Base-by-base conservation (phyloP, 2,113 vertebrate species). In the Uria lomvia region DNA sequence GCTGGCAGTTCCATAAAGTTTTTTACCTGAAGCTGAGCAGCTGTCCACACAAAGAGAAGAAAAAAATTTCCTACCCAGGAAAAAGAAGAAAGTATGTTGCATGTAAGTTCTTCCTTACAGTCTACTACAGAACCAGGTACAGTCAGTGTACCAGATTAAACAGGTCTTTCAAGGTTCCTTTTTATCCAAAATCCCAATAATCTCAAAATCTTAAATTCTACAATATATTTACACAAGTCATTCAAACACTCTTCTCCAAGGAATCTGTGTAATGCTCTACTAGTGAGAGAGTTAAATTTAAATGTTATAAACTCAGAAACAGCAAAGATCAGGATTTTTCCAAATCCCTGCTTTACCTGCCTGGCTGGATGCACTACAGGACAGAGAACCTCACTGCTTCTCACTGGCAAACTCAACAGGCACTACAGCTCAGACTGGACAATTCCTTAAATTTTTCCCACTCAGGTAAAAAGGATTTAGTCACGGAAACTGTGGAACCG, bases 1-100 rank as follows among this genome's bases (percentile, higher is more conserved):
- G 92, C 84, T 96, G 94, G 91, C 55, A 95, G 74, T 58, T 84
- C 81, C 87, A 95, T 73, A 94, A 96, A 94, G 36, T 67, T 92
- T 93, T 95, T 95, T 55, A 97, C 95, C 95, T 97, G 92, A 59
- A 95, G 89, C 83, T 78, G 53, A 95, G 86, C 91, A 97, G 95
- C 94, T 95, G 92, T 96, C 87, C 80, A 95, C 71, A 96, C 75
- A 94, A 90, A 95, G 15, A 85, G 29, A 94, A 92, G 42, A 65
- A 75, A 94, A 93, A 71, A 85, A 83, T 11, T 32, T 76, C 62
- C n/a, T 94, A 53, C 21, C 17, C 49, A 53, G 53, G 73, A 85
- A 94, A 89, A 91, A 74, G 40, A 90, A 90, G 40, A 82, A 93
- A 80, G 30, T 68, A 62, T 2, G 8, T 60, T 87, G 60, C 56